A percentile compares a stretch with the other conserved stretches of the same genome.
These are phyloP conservation scores for Pelochelys cantorii DNA, from an alignment of 2,797 vertebrate genomes.

Conservation along the genomic window DNA sequence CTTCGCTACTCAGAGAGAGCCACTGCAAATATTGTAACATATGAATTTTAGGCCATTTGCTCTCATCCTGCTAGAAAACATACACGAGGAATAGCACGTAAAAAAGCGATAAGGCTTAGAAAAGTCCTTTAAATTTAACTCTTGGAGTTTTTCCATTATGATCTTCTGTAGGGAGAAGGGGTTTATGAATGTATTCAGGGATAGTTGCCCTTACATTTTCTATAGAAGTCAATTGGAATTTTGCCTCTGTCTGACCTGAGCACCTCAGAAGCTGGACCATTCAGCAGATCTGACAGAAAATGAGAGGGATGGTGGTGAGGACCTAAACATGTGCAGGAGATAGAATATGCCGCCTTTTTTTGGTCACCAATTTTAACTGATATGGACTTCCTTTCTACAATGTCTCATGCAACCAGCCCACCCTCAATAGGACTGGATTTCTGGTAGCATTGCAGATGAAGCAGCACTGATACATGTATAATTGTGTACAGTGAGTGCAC, in stretches of 20 bases:
- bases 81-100: neutral
- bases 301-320: no score
- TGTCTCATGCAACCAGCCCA: no score
- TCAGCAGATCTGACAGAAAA: no score
- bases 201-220: neutral
- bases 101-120: neutral
- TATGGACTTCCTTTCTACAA: neutral
- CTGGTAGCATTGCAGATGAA: rapidly evolving
- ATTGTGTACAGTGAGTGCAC: rapidly evolving
- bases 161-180: neutral
- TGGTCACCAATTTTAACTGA: neutral
- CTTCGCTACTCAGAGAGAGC: neutral
- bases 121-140: neutral
- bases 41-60: neutral
- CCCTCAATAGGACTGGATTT: neutral
- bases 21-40: neutral
- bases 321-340: no score
- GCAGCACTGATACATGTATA: neutral
- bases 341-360: no score
- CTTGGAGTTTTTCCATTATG: neutral
- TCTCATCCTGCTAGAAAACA: neutral
- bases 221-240: no score
- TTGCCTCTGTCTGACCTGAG: no score
- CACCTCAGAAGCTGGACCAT: no score
- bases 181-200: neutral